A percentile compares a stretch with the other conserved stretches of the same genome.
These are phyloP conservation scores for Chaetorhynchus papuensis DNA, from an alignment of 2,113 vertebrate genomes.

Conservation along the genomic window DNA sequence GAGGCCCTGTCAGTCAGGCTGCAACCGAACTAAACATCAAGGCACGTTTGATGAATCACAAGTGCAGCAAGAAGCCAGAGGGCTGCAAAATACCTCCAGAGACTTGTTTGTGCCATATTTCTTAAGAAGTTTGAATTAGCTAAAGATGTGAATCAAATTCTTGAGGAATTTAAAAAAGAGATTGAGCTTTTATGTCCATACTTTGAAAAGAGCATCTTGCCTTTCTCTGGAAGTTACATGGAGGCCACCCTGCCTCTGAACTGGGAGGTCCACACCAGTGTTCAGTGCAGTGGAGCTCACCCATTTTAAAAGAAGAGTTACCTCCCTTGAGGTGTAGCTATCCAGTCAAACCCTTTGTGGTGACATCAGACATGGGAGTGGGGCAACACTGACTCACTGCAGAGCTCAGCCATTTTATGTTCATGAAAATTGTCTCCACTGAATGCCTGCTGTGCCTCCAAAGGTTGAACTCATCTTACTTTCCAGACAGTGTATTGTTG, in stretches of 20 bases:
- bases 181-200: not conserved
- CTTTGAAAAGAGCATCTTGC: not conserved
- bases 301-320: not conserved
- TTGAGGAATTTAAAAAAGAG: not conserved
- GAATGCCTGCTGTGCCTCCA: not conserved
- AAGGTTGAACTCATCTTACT: not conserved
- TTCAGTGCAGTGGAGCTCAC: not conserved
- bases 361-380: not conserved
- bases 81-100: not conserved
- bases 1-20: not conserved
- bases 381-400: not conserved
- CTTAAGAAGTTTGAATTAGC: not conserved
- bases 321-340: not conserved
- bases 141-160: not conserved
- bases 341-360: not conserved
- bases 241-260: not conserved
- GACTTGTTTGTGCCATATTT: not conserved
- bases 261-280: rapidly evolving
- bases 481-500: not conserved
- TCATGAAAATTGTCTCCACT: not conserved
- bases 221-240: not conserved
- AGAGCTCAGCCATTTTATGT: not conserved
- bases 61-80: not conserved
- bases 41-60: not conserved
- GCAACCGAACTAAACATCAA: not conserved